phyloP scores from a whole-genome alignment of 2,888 invertebrate species.

The Orthonychiurus folsomi region DNA sequence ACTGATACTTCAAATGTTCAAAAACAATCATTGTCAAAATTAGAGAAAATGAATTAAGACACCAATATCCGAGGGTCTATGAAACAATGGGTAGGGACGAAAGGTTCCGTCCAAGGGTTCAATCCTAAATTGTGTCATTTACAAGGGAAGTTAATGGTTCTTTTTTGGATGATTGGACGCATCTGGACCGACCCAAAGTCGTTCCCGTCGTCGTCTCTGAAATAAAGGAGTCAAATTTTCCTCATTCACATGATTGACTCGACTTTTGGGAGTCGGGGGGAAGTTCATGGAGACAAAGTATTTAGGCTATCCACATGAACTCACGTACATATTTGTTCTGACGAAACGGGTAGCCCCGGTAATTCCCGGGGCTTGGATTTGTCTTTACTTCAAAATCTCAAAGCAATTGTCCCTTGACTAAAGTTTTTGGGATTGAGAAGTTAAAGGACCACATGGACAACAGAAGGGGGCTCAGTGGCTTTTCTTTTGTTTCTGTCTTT shows the following conservation, averaged over 20 bases:
- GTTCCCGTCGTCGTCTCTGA: too few species aligned
- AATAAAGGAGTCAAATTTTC: too few species aligned
- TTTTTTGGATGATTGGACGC: conserved; percentile 21
- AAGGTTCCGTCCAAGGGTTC: background rate
- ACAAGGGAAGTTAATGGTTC: background rate
- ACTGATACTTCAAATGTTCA: background rate
- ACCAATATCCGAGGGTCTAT: background rate
- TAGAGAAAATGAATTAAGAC: background rate
- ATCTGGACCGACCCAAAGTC: conserved; percentile 16
- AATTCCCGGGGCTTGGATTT: too few species aligned
- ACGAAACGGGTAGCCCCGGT: too few species aligned
- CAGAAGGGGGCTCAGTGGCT: conserved; percentile 11
- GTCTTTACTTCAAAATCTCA: too few species aligned
- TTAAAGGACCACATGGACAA: conserved; percentile 18
- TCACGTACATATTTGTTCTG: too few species aligned
- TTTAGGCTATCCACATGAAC: too few species aligned
- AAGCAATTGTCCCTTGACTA: too few species aligned
- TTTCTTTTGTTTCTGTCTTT: conserved; percentile 15
- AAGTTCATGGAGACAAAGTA: too few species aligned
- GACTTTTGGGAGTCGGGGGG: too few species aligned
- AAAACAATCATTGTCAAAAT: background rate
- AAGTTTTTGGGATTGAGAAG: too few species aligned
- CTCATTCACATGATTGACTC: too few species aligned
- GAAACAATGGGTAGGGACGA: background rate
- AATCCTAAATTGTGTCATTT: background rate